phyloP scores from a whole-genome alignment of 2,888 invertebrate species.

The Drosophila bunnanda region DNA sequence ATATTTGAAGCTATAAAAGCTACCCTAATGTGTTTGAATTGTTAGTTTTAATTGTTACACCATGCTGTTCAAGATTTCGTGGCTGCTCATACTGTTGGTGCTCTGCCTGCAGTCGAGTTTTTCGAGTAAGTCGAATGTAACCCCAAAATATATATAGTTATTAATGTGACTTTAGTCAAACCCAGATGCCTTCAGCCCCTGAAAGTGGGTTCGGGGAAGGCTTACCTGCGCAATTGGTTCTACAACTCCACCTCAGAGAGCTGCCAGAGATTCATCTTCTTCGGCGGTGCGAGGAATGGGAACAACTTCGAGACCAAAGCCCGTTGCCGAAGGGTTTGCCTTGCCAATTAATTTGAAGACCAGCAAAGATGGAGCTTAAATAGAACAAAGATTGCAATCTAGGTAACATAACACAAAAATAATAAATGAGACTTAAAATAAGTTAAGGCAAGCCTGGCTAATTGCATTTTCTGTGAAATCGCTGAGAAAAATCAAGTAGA shows the following conservation, averaged over 20 bases:
- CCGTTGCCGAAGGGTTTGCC: slow-evolving; percentile 24
- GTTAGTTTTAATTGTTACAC: slow-evolving; percentile 8
- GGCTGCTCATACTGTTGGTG: not conserved
- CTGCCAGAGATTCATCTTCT: slow-evolving; percentile 31
- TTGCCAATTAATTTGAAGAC: not conserved
- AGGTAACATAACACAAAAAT: slow-evolving; percentile 18
- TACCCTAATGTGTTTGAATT: not conserved
- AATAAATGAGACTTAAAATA: slow-evolving; percentile 32
- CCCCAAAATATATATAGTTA: not conserved
- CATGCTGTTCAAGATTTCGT: slow-evolving; percentile 11
- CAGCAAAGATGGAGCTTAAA: not conserved
- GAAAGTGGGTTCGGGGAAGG: slow-evolving; percentile 21
- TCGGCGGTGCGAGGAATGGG: slow-evolving; percentile 31
- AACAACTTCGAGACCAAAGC: slow-evolving; percentile 29
- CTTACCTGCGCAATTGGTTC: slow-evolving; percentile 11
- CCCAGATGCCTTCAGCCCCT: slow-evolving; percentile 11
- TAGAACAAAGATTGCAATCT: slow-evolving; percentile 23
- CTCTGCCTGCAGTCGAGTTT: not conserved
- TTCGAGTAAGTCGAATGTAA: not conserved
- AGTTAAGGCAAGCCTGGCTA: slow-evolving; percentile 32
- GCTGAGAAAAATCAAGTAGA: slow-evolving; percentile 47
- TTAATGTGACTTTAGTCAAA: not conserved
- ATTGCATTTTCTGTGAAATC: slow-evolving; percentile 53
- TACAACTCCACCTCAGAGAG: slow-evolving; percentile 19
- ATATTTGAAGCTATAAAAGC: slow-evolving; percentile 13